These are phyloP conservation scores for Therioaphis trifolii DNA, from an alignment of 2,888 invertebrate species.

Conservation along the genomic window DNA sequence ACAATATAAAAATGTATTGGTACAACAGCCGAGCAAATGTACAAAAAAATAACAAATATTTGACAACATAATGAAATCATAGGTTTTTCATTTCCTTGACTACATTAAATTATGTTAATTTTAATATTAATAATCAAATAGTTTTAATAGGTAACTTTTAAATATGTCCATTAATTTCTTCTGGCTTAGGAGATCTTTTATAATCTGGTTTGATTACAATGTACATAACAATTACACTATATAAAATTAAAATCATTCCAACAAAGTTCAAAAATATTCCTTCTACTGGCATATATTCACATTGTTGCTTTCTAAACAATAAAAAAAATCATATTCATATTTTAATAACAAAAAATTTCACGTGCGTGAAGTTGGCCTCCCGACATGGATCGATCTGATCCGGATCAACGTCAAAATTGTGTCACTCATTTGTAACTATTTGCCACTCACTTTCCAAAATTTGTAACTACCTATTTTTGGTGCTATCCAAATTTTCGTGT, in stretches of 20 bases:
- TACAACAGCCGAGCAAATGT: too few species aligned
- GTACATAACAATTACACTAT: slow-evolving; percentile 78
- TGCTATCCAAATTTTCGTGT: too few species aligned
- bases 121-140: neutral
- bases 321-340: neutral
- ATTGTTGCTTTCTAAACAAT: slow-evolving; percentile 19
- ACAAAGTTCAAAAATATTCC: slow-evolving; percentile 77
- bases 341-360: too few species aligned
- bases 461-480: too few species aligned
- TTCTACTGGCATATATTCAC: slow-evolving; percentile 68
- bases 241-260: slow-evolving; percentile 76
- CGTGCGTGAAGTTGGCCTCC: too few species aligned
- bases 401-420: too few species aligned
- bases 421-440: too few species aligned
- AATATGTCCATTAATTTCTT: slow-evolving; percentile 71
- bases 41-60: too few species aligned
- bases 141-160: neutral
- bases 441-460: too few species aligned
- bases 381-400: too few species aligned
- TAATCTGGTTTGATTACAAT: slow-evolving; percentile 78
- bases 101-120: too few species aligned
- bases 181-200: slow-evolving; percentile 78
- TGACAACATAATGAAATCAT: neutral
- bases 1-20: too few species aligned
- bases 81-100: neutral